These are phyloP conservation scores for Tenthredo mesomela DNA, from an alignment of 2,888 invertebrate genomes.

Conservation along the genomic window DNA sequence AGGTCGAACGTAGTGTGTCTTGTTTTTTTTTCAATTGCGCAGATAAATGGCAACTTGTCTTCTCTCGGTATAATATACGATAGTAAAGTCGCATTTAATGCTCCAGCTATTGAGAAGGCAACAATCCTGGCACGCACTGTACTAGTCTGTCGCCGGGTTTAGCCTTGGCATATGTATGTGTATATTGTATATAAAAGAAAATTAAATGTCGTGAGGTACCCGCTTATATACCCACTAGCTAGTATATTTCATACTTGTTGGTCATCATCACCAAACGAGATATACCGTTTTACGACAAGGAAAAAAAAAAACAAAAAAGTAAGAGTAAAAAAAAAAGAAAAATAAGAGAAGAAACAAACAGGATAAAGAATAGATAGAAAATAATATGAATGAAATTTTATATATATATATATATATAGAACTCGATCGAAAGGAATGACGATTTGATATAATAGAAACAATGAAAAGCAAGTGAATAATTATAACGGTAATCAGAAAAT, in stretches of 20 bases:
- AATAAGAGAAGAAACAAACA: background rate
- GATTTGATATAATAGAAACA: background rate
- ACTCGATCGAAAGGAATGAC: background rate
- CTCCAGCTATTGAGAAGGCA: slow-evolving; percentile 1
- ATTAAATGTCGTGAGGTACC: background rate
- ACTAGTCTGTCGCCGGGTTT: slow-evolving; percentile 2
- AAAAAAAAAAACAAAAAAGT: background rate
- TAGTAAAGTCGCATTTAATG: background rate
- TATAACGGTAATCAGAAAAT: background rate
- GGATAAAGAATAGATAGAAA: background rate
- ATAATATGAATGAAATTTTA: background rate
- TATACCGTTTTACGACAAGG: background rate
- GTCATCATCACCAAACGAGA: background rate
- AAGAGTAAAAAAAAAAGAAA: background rate
- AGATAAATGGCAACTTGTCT: background rate
- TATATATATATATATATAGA: too few species aligned
- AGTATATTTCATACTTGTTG: background rate
- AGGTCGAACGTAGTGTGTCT: background rate
- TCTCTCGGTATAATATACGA: background rate
- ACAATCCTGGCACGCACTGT: background rate
- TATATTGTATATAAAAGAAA: background rate
- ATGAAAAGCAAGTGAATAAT: background rate
- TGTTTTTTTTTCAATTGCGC: background rate
- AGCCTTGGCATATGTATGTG: slow-evolving; percentile 42
- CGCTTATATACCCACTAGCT: background rate